phyloP scores from a whole-genome alignment of 2,113 vertebrate genomes.

The Poecile atricapillus region DNA sequence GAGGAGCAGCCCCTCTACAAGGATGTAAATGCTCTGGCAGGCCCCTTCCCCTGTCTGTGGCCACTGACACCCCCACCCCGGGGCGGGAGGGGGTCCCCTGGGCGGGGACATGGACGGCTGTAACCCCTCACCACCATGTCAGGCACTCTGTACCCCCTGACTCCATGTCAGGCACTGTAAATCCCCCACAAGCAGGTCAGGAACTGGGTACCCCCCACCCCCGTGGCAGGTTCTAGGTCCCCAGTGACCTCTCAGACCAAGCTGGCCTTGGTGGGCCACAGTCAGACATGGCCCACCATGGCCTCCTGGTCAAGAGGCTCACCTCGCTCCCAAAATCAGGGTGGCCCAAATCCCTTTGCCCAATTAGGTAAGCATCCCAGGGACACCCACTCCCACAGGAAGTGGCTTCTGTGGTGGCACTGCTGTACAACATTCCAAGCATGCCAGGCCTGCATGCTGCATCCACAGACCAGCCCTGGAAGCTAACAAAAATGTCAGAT shows the following conservation, averaged over 20 bases:
- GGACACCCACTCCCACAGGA: accelerated
- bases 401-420: accelerated
- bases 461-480: no score
- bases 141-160: accelerated
- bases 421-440: accelerated
- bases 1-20: conserved; percentile 89
- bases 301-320: no score
- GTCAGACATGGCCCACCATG: accelerated
- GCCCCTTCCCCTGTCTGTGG: conserved; percentile 74
- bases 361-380: accelerated
- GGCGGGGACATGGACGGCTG: conserved; percentile 67
- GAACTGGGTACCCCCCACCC: accelerated
- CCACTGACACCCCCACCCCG: conserved; percentile 73
- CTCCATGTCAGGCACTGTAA: not conserved
- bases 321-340: not conserved
- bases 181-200: not conserved
- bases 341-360: accelerated
- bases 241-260: accelerated
- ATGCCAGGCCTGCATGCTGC: not conserved
- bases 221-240: accelerated
- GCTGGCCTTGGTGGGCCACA: accelerated
- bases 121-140: not conserved
- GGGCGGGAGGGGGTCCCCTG: conserved; percentile 62
- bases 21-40: conserved; percentile 91
- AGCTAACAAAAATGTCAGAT: accelerated